Evolutionary conservation across 2,888 invertebrate genomes (phyloP), one percentile per base, ranked within the genome.

Genomic region (Gastrophysa polygoni): DNA sequence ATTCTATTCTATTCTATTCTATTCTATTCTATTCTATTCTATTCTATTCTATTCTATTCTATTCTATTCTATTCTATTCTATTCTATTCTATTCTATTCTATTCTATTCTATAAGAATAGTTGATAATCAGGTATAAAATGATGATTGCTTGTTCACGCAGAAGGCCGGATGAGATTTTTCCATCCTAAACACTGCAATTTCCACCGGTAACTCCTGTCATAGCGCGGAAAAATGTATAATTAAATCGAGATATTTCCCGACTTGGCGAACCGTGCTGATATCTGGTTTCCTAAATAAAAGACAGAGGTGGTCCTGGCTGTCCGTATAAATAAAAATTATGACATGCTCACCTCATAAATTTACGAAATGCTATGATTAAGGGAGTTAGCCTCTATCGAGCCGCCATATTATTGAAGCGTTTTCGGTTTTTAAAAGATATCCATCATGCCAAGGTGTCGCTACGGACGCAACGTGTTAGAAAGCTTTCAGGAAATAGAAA

Each of bases 281-380:
- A 55, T 63, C 61, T 62, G 63, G 71, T 69, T 71, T 68, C 69
- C 69, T 66, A 71, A 69, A 66, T 57, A 57, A 67, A 66, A 71
- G 67, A 66, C 66, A 60, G 62, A 69, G 68, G 72, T 71, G 67
- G 73, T 68, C 61, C 66, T 51, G 67, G 66, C 68, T 66, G 70
- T 68, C 72, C 72, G 71, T 71, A 74, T 73, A 72, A 75, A 72
- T 75, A 63, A 72, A 72, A 75, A 72, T 73, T 73, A 72, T 70
- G 71, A 70, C 72, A 59, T 71, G 66, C 66, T 72, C 71, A 73
- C 72, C 72, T 72, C 71, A 75, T 76, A 75, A 75, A 77, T 75
- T 72, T 74, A 64, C 57, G 66, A 66, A 63, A 68, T 69, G 67
- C 73, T 72, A 73, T 74, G 73, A 75, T 75, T 76, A 75, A 73